Evolutionary conservation across 2,113 vertebrate species (phyloP).

Genomic region (Sula dactylatra): DNA sequence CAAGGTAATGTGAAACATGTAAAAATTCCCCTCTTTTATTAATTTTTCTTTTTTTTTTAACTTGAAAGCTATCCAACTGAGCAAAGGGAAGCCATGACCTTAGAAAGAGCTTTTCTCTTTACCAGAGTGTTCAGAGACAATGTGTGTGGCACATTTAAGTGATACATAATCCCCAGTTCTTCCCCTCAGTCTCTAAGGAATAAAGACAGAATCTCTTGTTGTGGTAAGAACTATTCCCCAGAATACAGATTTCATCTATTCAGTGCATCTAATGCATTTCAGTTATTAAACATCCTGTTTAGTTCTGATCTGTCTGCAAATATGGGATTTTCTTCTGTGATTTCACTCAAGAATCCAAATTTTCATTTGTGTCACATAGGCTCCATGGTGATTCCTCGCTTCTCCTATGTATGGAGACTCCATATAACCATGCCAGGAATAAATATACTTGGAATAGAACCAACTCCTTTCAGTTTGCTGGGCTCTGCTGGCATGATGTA

Average conservation of each 20-base stretch:
- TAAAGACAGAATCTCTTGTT: constrained; percentile 23
- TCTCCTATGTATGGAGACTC: neutral
- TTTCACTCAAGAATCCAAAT: neutral
- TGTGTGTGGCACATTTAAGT: constrained; percentile 42
- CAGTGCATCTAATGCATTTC: neutral
- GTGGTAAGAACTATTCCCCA: constrained; percentile 7
- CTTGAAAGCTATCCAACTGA: constrained; percentile 31
- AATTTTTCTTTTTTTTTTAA: neutral
- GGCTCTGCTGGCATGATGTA: neutral
- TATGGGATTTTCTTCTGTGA: neutral
- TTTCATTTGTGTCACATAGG: neutral
- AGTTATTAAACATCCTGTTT: neutral
- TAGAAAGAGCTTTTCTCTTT: constrained; percentile 7
- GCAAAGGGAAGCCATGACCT: neutral
- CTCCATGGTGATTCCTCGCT: neutral
- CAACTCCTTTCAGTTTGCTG: neutral
- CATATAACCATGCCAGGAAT: neutral
- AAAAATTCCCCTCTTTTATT: constrained; percentile 48
- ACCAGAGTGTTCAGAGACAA: constrained; percentile 24
- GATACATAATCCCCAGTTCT: constrained; percentile 19
- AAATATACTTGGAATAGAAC: neutral
- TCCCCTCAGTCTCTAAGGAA: neutral
- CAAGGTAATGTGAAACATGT: constrained; percentile 46
- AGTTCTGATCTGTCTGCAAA: neutral
- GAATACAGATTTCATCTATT: constrained; percentile 13